These are phyloP conservation scores for Rutpela maculata DNA, from an alignment of 2,888 invertebrate species.

Conservation along the genomic window DNA sequence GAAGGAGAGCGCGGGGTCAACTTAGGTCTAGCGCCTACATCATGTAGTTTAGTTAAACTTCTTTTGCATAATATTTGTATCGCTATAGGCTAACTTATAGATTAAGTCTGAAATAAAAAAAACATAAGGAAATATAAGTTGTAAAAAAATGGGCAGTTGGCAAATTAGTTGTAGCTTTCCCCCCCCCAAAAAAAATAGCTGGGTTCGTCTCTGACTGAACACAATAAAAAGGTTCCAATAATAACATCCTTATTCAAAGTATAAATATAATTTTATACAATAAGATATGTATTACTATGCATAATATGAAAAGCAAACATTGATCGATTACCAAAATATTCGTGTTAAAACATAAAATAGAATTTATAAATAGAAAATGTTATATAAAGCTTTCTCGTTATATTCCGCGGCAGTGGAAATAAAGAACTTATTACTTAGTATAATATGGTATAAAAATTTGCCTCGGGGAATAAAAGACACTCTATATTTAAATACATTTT, in stretches of 20 bases:
- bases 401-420: not conserved
- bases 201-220: too few relatives aligned
- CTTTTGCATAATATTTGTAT: too few relatives aligned
- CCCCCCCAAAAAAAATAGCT: too few relatives aligned
- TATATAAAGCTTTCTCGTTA: not conserved
- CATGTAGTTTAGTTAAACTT: too few relatives aligned
- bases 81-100: too few relatives aligned
- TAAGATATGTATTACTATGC: not conserved
- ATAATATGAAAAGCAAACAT: not conserved
- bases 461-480: not conserved
- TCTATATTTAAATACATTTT: not conserved
- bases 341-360: not conserved
- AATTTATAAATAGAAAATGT: constrained; percentile 4
- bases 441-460: constrained; percentile 3
- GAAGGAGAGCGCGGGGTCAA: too few relatives aligned
- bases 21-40: too few relatives aligned
- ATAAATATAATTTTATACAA: constrained; percentile 1
- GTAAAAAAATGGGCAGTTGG: too few relatives aligned
- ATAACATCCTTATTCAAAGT: not conserved
- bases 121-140: too few relatives aligned
- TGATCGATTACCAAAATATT: constrained; percentile 3
- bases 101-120: too few relatives aligned
- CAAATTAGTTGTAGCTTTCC: too few relatives aligned
- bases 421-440: constrained; percentile 3
- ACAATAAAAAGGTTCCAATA: not conserved